A percentile compares a stretch with the other conserved stretches of the same genome.
Evolutionary conservation across 2,797 vertebrate species (phyloP).

Genomic region (Sebastes miniatus): DNA sequence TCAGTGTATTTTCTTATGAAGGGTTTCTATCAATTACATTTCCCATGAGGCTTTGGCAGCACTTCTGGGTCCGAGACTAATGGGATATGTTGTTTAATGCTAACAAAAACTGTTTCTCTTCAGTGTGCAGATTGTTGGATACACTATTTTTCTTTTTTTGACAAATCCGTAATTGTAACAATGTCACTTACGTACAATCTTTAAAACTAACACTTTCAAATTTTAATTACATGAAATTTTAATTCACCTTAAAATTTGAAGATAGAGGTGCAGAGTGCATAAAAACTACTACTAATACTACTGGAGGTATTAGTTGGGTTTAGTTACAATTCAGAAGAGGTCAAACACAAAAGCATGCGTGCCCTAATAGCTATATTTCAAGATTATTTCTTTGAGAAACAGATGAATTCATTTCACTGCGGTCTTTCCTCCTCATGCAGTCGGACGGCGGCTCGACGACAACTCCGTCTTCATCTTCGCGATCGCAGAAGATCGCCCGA

Average conservation of each 20-base stretch:
- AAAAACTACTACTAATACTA: neutral
- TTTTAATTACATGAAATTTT: neutral
- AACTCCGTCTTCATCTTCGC: conserved; percentile 54
- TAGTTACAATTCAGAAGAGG: neutral
- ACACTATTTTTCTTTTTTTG: neutral
- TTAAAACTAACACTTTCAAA: neutral
- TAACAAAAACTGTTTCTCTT: neutral
- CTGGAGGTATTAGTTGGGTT: neutral
- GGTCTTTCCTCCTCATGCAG: conserved; percentile 69
- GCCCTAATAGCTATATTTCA: neutral
- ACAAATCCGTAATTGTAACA: neutral
- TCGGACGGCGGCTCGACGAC: conserved; percentile 69
- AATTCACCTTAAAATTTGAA: neutral
- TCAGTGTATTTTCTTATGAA: neutral
- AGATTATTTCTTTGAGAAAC: neutral
- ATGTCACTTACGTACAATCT: neutral
- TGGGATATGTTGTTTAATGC: neutral
- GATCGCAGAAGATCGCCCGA: conserved; percentile 91
- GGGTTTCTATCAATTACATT: neutral
- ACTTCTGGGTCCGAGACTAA: neutral
- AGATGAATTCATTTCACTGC: neutral
- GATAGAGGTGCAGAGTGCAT: neutral
- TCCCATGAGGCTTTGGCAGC: neutral
- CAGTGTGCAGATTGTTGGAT: neutral
- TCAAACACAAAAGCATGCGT: neutral